Evolutionary conservation across 2,113 vertebrate species (phyloP), one percentile per base, ranked within the genome.

Genomic region (Ptilonorhynchus violaceus): DNA sequence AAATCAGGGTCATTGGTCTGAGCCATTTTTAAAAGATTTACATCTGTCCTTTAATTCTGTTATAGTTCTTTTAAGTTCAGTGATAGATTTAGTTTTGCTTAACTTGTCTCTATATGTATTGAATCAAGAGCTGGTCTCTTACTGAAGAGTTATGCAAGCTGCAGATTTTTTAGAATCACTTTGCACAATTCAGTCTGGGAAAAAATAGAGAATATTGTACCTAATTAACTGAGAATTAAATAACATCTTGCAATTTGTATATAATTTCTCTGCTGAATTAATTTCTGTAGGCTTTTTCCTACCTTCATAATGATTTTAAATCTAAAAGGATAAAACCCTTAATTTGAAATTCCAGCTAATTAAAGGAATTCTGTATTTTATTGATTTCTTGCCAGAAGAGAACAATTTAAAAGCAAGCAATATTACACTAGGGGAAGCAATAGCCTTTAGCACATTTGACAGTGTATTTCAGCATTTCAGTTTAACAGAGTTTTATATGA

Each of bases 311-410:
- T 78, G 68, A 96, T 95, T 96, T 89, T 79, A 94, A 89, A 92
- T 82, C 76, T 92, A 78, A 73, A 96, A 94, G 58, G 66, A 88
- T 93, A 83, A 83, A 63, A 84, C 0, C 4, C 13, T 89, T 93
- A 60, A 39, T 89, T 79, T 93, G 47, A 97, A 95, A 94, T 70
- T 95, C 75, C 37, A 96, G n/a, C 80, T 94, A 92, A 88, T 94
- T 97, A 92, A 90, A 89, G 60, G 68, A 93, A 96, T 89, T 83
- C 59, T 96, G 67, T 84, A 79, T 93, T 96, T 97, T 95, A 96
- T 88, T 96, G 86, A 89, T 96, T 91, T 92, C 17, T 82, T 95
- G 82, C 66, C 91, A 95, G 72, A 94, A 95, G 41, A 94, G 37
- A 93, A 42, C 37, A 79, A 87, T 85, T 95, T 83, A 68, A 89